phyloP scores from a whole-genome alignment of 2,888 invertebrate species.

The Copidosoma aretas region DNA sequence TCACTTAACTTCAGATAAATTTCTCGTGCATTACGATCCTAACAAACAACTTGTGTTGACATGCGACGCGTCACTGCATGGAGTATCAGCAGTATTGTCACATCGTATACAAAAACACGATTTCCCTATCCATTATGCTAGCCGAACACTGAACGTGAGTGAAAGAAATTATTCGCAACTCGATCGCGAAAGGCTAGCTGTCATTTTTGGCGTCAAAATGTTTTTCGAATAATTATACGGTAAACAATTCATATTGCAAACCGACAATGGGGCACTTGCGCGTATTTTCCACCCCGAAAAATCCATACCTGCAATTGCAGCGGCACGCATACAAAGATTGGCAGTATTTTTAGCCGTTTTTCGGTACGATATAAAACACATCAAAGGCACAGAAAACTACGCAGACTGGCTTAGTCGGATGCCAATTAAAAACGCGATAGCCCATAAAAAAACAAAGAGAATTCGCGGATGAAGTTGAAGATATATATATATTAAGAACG shows the following conservation, averaged over 20 bases:
- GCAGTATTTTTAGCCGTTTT: constrained; percentile 34
- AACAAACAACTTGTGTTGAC: constrained; percentile 27
- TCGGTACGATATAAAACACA: constrained; percentile 30
- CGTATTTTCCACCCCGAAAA: constrained; percentile 35
- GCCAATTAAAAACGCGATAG: too few species aligned
- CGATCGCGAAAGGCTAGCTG: constrained; percentile 33
- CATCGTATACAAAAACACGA: too few species aligned
- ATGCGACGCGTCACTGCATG: constrained; percentile 25
- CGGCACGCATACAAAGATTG: constrained; percentile 33
- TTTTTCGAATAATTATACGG: constrained; percentile 38
- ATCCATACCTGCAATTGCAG: constrained; percentile 33
- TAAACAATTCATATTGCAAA: constrained; percentile 31
- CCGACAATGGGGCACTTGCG: constrained; percentile 30
- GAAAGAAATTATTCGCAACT: constrained; percentile 34
- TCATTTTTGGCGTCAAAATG: constrained; percentile 36
- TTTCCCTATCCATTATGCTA: constrained; percentile 32
- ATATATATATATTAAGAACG: too few species aligned
- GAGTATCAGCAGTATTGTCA: constrained; percentile 31
- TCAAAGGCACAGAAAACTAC: constrained; percentile 25
- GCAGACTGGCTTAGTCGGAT: constrained; percentile 17
- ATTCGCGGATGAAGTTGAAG: too few species aligned
- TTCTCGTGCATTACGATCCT: constrained; percentile 29
- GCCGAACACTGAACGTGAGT: constrained; percentile 21
- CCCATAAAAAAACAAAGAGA: too few species aligned
- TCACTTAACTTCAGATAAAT: constrained; percentile 17